phyloP scores from a whole-genome alignment of 2,888 invertebrate species.

The Blomia tropicalis region DNA sequence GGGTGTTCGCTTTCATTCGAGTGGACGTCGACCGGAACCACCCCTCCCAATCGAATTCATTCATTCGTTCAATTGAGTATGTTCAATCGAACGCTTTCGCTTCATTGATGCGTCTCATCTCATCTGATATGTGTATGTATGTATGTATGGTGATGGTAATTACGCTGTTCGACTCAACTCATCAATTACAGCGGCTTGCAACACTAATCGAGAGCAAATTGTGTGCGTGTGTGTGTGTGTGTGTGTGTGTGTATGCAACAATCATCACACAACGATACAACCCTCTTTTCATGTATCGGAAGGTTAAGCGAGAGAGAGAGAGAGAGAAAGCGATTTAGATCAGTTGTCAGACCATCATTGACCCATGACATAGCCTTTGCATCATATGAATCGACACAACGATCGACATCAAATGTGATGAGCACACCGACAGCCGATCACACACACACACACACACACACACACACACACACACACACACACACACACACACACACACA shows the following conservation, averaged over 20 bases:
- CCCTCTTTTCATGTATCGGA: background rate
- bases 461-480: no score
- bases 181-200: background rate
- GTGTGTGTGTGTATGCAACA: background rate
- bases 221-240: background rate
- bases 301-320: background rate
- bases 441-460: no score
- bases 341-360: no score
- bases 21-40: background rate
- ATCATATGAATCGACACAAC: no score
- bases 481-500: no score
- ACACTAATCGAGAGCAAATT: background rate
- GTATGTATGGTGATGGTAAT: no score
- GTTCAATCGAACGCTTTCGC: conserved; percentile 3
- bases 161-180: conserved; percentile 8
- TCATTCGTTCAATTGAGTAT: conserved; percentile 3
- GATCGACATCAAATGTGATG: no score
- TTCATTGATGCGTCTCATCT: background rate
- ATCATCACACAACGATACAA: background rate
- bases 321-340: background rate
- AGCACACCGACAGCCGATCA: no score
- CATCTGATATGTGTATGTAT: background rate
- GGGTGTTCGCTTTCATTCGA: background rate
- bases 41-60: conserved; percentile 4
- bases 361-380: no score